Evolutionary conservation across 2,113 vertebrate genomes (phyloP).

Genomic region (Corythaeola cristata): DNA sequence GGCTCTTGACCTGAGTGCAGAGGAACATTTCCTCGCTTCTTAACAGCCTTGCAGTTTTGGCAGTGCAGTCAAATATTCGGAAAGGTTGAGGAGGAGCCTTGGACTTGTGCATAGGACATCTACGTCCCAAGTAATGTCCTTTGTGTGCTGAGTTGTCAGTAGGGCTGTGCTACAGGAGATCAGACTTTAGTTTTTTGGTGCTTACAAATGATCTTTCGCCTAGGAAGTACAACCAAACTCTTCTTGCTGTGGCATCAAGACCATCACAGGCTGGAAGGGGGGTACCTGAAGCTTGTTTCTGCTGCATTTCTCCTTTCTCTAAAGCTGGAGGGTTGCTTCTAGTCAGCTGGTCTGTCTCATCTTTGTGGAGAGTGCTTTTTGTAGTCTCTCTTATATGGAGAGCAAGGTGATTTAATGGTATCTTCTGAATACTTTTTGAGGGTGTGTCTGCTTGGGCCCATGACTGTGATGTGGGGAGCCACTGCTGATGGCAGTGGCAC

Average conservation of each 20-base stretch:
- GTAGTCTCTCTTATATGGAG: not conserved
- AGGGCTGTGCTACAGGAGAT: not conserved
- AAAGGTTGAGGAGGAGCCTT: not conserved
- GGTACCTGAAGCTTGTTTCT: not conserved
- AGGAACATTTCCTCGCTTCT: not conserved
- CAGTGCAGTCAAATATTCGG: not conserved
- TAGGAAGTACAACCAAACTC: not conserved
- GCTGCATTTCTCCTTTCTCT: not conserved
- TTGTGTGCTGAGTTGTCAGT: fast-evolving
- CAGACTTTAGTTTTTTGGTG: not conserved
- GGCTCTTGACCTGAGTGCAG: not conserved
- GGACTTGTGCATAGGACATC: fast-evolving
- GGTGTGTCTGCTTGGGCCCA: not conserved
- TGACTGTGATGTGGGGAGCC: not conserved
- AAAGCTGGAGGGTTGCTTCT: not conserved
- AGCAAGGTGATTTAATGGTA: not conserved
- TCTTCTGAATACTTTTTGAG: not conserved
- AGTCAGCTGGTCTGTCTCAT: not conserved
- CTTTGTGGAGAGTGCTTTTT: not conserved
- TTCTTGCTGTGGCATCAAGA: not conserved
- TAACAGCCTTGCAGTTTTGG: not conserved
- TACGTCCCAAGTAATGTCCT: fast-evolving
- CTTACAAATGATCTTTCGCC: not conserved
- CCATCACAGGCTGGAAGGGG: not conserved
- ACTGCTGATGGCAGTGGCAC: not conserved